phyloP scores from a whole-genome alignment of 1,140 invertebrate genomes.

The Zaprionus camerounensis region DNA sequence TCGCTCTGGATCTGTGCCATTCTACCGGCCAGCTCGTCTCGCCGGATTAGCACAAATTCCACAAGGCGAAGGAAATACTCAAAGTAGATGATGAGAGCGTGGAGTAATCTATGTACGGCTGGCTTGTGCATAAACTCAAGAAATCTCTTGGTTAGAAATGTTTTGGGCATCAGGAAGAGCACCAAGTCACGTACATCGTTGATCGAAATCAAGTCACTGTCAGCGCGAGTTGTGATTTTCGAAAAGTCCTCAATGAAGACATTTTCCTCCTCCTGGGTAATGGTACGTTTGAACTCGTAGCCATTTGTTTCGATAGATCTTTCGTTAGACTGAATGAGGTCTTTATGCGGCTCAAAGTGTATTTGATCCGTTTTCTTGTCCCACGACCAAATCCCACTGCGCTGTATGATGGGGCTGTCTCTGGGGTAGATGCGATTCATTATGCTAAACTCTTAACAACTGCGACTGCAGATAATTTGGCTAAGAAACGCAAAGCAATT shows the following conservation, averaged over 20 bases:
- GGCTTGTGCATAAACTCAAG: constrained; percentile 66
- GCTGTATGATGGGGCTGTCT: constrained; percentile 58
- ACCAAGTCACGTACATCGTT: constrained; percentile 71
- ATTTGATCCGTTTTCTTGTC: constrained; percentile 48
- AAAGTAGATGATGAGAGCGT: constrained; percentile 74
- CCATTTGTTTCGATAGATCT: constrained; percentile 60
- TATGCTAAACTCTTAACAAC: not conserved
- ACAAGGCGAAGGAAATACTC: constrained; percentile 73
- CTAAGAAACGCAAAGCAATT: not conserved
- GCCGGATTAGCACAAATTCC: constrained; percentile 69
- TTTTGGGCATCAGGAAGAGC: constrained; percentile 65
- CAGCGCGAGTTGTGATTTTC: constrained; percentile 39
- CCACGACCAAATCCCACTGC: constrained; percentile 69
- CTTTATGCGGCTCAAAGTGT: constrained; percentile 60
- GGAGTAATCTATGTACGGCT: constrained; percentile 58
- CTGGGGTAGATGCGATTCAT: constrained; percentile 62
- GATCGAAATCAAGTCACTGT: constrained; percentile 62
- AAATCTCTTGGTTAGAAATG: constrained; percentile 57
- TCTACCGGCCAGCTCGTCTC: constrained; percentile 62
- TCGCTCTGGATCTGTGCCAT: constrained; percentile 60
- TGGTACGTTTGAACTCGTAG: constrained; percentile 54
- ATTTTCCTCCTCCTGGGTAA: constrained; percentile 72
- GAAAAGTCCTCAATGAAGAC: constrained; percentile 65
- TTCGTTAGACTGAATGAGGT: constrained; percentile 45
- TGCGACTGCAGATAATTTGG: constrained; percentile 2